These are phyloP conservation scores for Phorcus lineatus DNA, from an alignment of 2,888 invertebrate species.

Conservation along the genomic window DNA sequence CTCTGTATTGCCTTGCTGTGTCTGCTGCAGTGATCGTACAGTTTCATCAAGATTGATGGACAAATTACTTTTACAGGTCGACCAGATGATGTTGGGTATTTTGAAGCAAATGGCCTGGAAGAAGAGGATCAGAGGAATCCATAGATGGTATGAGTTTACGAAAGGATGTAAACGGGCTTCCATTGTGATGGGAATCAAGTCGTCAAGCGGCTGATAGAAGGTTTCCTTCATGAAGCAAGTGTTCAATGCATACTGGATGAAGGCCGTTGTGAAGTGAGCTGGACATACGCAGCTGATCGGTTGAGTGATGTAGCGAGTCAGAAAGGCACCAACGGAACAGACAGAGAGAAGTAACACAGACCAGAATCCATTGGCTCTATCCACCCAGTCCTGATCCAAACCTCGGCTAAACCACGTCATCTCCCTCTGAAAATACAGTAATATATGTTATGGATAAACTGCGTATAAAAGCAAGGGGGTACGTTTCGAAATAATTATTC, in stretches of 20 bases:
- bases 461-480: too few species aligned
- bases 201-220: background rate
- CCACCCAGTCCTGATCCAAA: slow-evolving; percentile 2
- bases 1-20: background rate
- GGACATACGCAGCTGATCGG: background rate
- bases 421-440: too few species aligned
- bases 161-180: background rate
- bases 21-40: background rate
- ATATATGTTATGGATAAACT: too few species aligned
- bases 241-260: background rate
- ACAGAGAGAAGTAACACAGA: background rate
- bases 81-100: slow-evolving; percentile 12
- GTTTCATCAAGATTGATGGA: background rate
- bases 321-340: background rate
- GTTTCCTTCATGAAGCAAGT: background rate
- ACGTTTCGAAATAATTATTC: too few species aligned
- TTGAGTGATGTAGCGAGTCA: background rate
- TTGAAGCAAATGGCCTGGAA: background rate
- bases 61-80: background rate
- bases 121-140: slow-evolving; percentile 8
- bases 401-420: background rate
- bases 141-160: background rate
- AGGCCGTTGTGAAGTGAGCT: background rate
- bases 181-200: too few species aligned
- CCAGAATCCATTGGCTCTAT: background rate